These are phyloP conservation scores for Orchesellides sinensis DNA, from an alignment of 2,888 invertebrate genomes.

Conservation along the genomic window DNA sequence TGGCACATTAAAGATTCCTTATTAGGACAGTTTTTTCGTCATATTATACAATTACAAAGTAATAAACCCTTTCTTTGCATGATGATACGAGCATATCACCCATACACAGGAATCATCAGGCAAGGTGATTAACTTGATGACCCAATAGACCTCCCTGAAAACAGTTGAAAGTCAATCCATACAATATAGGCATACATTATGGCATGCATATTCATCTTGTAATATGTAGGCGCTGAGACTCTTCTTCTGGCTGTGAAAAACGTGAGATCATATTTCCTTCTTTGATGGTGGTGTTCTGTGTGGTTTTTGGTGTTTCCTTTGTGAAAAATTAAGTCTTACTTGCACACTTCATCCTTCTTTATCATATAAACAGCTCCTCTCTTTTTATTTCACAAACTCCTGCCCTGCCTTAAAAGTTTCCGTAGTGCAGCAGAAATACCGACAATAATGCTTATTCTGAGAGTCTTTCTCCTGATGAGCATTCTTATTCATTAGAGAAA, in stretches of 20 bases:
- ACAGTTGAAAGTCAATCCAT: slow-evolving; percentile 33
- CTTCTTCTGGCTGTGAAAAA: too few species aligned
- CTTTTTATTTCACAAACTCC: not conserved
- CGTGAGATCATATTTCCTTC: slow-evolving; percentile 41
- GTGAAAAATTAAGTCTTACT: slow-evolving; percentile 32
- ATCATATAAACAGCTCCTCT: not conserved
- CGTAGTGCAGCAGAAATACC: not conserved
- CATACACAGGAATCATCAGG: slow-evolving; percentile 30
- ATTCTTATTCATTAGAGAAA: too few species aligned
- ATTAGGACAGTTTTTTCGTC: slow-evolving; percentile 36
- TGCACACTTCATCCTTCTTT: not conserved
- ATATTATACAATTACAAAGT: slow-evolving; percentile 16
- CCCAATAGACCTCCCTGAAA: slow-evolving; percentile 50
- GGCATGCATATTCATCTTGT: not conserved
- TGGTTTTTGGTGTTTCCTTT: slow-evolving; percentile 28
- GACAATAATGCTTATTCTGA: not conserved
- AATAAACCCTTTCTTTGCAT: slow-evolving; percentile 8
- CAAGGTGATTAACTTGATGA: slow-evolving; percentile 54
- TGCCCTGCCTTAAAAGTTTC: not conserved
- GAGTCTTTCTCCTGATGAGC: too few species aligned
- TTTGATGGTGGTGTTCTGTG: slow-evolving; percentile 22
- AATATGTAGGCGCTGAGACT: slow-evolving; percentile 22
- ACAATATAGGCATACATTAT: not conserved
- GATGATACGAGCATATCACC: not conserved
- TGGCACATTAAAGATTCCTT: slow-evolving; percentile 39